A percentile compares a stretch with the other conserved stretches of the same genome.
phyloP scores from a whole-genome alignment of 2,113 vertebrate species.

The Odobenus rosmarus region DNA sequence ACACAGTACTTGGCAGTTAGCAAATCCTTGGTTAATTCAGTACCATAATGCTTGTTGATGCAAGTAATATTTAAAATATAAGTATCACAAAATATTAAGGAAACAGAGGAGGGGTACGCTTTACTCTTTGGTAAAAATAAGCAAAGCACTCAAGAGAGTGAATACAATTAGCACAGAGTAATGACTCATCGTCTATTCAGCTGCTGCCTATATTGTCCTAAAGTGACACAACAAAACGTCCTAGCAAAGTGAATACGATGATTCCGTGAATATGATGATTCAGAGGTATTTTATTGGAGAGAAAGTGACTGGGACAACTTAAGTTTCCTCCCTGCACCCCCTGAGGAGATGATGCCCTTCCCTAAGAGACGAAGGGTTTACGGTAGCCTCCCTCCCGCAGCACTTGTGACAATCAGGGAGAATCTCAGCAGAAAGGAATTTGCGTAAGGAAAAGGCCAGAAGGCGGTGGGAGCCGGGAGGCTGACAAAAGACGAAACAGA shows the following conservation, averaged over 20 bases:
- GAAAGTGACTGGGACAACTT: neutral
- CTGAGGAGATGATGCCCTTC: neutral
- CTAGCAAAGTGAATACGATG: too few relatives aligned
- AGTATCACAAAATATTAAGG: neutral
- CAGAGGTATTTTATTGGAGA: neutral
- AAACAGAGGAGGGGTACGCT: accelerated
- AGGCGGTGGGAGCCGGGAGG: neutral
- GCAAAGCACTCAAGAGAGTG: neutral
- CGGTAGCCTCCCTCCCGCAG: neutral
- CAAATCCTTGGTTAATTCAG: neutral
- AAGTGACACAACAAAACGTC: neutral
- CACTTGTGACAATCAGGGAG: neutral
- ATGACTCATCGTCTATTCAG: neutral
- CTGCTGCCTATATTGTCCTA: neutral
- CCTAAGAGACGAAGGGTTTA: neutral
- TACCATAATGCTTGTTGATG: neutral
- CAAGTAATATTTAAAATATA: neutral
- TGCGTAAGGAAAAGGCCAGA: neutral
- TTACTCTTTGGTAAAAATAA: neutral
- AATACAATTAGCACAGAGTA: neutral
- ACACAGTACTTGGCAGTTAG: neutral
- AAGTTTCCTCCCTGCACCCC: neutral
- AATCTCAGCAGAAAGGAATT: neutral
- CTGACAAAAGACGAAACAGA: neutral
- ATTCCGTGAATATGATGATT: neutral